Conservation (phyloP, 92 coral and sea anemone genomes). For the Zoanthus solanderi region DNA sequence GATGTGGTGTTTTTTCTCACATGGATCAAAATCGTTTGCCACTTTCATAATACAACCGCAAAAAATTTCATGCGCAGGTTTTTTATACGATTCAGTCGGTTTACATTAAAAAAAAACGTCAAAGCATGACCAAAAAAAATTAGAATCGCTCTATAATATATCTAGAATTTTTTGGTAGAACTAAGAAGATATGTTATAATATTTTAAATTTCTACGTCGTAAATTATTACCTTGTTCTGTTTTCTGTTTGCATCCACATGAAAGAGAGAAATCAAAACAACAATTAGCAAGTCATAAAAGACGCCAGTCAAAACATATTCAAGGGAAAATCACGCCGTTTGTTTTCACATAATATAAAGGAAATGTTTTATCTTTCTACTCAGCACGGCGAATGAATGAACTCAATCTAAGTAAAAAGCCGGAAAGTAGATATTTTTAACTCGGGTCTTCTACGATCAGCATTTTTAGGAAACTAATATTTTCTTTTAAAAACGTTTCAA, state of each 20-base stretch:
- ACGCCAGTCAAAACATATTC: not conserved
- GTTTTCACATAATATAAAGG: not conserved
- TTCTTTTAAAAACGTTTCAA: not conserved
- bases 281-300: conserved; percentile 17
- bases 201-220: no score
- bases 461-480: not conserved
- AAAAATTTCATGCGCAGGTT: no score
- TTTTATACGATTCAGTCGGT: no score
- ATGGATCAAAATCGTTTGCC: no score
- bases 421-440: not conserved
- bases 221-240: conserved; percentile 17
- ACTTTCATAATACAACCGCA: no score
- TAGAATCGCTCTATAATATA: no score
- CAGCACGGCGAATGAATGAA: not conserved
- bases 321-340: conserved; percentile 2
- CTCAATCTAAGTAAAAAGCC: not conserved
- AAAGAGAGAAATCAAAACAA: conserved; percentile 22
- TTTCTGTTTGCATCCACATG: not conserved
- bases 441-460: no score
- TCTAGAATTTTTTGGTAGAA: no score
- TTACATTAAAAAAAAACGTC: no score
- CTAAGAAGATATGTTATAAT: no score
- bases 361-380: not conserved
- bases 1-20: no score
- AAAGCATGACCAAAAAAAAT: no score